Base-by-base conservation (phyloP, 2,888 invertebrate genomes). In the Caenorhabditis sp. region DNA sequence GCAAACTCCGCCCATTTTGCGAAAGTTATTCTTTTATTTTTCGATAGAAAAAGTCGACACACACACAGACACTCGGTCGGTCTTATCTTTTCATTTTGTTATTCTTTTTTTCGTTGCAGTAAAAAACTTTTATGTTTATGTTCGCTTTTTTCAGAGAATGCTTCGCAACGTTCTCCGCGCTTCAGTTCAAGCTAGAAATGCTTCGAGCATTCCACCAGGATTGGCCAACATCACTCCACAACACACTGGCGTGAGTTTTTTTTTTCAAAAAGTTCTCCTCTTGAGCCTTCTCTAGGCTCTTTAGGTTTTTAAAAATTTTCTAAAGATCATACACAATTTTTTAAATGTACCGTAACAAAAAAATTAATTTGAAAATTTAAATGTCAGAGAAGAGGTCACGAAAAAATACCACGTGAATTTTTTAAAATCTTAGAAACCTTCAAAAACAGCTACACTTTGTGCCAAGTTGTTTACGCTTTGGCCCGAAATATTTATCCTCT, bases 121-220 rank as follows among this genome's bases (percentile, higher is more conserved):
- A 63, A n/a, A 53, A 21, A 53, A 19, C 21, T 21, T 19, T 21
- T 4, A 55, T n/a, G 36, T 3, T 19, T 36, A 36, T 58, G 12
- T 17, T 36, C 17, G 1, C 14, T 55, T 31, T 4, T 57, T 57
- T 63, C 31, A 43, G 58, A 17, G 17, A 43, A 74, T 74, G 73
- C 73, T 74, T 54, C 69, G 73, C 27, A 60, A 64, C 17, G 60
- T 51, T 12, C 51, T 66, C 31, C 62, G 69, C 10, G 62, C 58
- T 8, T 0, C 65, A 23, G 27, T 59, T 8, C 73, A 73, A 54
- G 65, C 62, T 8, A 59, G 73, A 6, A 65, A 62, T 26, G 73
- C 73, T 10, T 73, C 66, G 1, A 59, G 58, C 27, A 61, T 63
- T n/a, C 73, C 73, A 21, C 54, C 66, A 24, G 73, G 73, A n/a